Percentiles rank a stretch among this genome's conserved stretches.
Evolutionary conservation across 1,140 invertebrate species (phyloP).

Genomic region (Pseudomyrmex cubaensis): DNA sequence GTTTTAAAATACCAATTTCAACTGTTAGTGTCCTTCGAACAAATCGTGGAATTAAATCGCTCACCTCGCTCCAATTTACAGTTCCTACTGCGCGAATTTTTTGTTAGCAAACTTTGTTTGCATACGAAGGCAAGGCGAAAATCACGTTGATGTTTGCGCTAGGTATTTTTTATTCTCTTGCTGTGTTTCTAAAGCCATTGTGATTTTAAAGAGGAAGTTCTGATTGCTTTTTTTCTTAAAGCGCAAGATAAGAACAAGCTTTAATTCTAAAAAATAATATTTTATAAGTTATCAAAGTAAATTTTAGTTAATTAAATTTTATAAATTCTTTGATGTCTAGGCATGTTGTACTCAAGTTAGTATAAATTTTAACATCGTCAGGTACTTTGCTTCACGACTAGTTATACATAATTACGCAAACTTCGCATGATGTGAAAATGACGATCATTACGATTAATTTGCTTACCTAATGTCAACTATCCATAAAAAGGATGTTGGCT

Average conservation of each 20-base stretch:
- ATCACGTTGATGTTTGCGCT: neutral
- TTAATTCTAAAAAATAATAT: neutral
- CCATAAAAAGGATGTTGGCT: neutral
- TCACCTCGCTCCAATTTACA: conserved; percentile 34
- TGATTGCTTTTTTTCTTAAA: neutral
- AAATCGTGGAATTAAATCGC: conserved; percentile 12
- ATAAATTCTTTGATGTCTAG: neutral
- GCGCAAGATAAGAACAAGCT: neutral
- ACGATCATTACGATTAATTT: conserved; percentile 13
- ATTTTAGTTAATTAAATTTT: neutral
- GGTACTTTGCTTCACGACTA: neutral
- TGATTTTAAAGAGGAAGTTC: neutral
- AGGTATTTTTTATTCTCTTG: neutral
- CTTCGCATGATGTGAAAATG: neutral
- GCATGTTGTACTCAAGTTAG: too few relatives aligned
- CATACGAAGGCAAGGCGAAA: neutral
- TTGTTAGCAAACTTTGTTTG: neutral
- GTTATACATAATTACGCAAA: neutral
- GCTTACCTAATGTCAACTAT: neutral
- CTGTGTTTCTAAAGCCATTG: neutral
- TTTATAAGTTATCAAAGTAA: neutral
- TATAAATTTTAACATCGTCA: neutral
- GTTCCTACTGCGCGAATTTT: conserved; percentile 12
- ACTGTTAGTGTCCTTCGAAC: neutral
- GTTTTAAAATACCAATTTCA: neutral